Percentiles rank a stretch among this genome's conserved stretches.
These are phyloP conservation scores for Chalcosyrphus nemorum DNA, from an alignment of 2,888 invertebrate species.

Conservation along the genomic window DNA sequence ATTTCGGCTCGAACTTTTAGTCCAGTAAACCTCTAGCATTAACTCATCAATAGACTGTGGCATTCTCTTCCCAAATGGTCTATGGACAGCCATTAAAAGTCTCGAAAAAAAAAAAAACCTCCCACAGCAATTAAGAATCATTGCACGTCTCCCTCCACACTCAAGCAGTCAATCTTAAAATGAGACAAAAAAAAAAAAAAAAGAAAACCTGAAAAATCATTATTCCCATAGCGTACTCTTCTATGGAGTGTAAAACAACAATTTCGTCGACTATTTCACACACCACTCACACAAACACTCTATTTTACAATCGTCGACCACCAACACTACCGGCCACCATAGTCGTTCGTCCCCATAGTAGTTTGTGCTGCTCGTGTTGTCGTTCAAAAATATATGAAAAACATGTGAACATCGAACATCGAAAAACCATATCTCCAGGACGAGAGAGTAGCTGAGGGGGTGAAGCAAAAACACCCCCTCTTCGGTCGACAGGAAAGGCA, in stretches of 20 bases:
- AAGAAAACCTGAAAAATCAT: constrained; percentile 45
- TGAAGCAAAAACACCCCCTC: background rate
- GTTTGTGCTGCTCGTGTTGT: background rate
- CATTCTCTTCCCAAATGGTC: too few species aligned
- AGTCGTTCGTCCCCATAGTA: constrained; percentile 16
- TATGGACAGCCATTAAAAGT: background rate
- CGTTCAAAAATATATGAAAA: constrained; percentile 59
- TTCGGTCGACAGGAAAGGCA: constrained; percentile 47
- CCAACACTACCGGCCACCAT: background rate
- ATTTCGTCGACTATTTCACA: constrained; percentile 65
- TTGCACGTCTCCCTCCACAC: constrained; percentile 42
- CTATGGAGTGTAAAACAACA: constrained; percentile 67
- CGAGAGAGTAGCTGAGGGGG: too few species aligned
- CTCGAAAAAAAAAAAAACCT: constrained; percentile 17
- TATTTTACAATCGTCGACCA: constrained; percentile 33
- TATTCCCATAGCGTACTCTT: constrained; percentile 63
- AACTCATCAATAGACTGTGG: too few species aligned
- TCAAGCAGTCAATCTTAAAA: constrained; percentile 43
- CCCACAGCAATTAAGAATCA: constrained; percentile 61
- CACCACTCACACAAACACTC: constrained; percentile 34
- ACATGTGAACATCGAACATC: constrained; percentile 64
- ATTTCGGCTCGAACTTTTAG: too few species aligned
- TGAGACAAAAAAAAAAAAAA: constrained; percentile 9
- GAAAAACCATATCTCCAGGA: constrained; percentile 29
- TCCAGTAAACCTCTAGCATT: too few species aligned